These are phyloP conservation scores for Amphiprion clarkii DNA, from an alignment of 2,797 vertebrate species.

Conservation along the genomic window DNA sequence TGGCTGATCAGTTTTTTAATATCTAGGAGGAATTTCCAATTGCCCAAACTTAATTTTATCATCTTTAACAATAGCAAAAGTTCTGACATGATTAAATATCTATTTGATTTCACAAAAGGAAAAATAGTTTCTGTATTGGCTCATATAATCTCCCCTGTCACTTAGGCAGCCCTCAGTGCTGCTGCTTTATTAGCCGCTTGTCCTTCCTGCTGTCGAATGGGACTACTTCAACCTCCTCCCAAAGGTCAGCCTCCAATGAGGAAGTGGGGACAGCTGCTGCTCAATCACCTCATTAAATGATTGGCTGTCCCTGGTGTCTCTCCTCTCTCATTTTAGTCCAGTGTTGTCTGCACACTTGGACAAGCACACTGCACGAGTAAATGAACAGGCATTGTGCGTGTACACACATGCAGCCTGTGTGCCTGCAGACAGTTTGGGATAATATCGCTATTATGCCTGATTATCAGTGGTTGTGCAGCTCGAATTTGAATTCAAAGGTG, in stretches of 20 bases:
- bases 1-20: slow-evolving; percentile 52
- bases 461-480: slow-evolving; percentile 51
- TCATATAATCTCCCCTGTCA: slow-evolving; percentile 62
- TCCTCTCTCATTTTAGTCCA: slow-evolving; percentile 43
- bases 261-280: slow-evolving; percentile 59
- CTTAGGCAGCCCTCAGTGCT: slow-evolving; percentile 40
- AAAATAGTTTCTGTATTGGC: slow-evolving; percentile 58
- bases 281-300: slow-evolving; percentile 74
- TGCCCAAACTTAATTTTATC: slow-evolving; percentile 64
- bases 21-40: slow-evolving; percentile 63
- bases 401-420: slow-evolving; percentile 17
- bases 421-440: slow-evolving; percentile 32
- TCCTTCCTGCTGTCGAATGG: slow-evolving; percentile 55
- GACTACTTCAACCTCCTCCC: slow-evolving; percentile 54
- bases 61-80: slow-evolving; percentile 51
- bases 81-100: slow-evolving; percentile 62
- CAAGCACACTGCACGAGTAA: slow-evolving; percentile 31
- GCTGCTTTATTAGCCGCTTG: slow-evolving; percentile 57
- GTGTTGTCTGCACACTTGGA: slow-evolving; percentile 26
- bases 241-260: slow-evolving; percentile 73
- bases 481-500: slow-evolving; percentile 54
- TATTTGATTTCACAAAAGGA: slow-evolving; percentile 63
- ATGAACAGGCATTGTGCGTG: slow-evolving; percentile 8
- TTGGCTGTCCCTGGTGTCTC: slow-evolving; percentile 59
- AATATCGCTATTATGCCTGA: slow-evolving; percentile 45